A percentile compares a stretch with the other conserved stretches of the same genome.
phyloP scores from a whole-genome alignment of 1,140 invertebrate genomes.

The Scaptomyza pallida region DNA sequence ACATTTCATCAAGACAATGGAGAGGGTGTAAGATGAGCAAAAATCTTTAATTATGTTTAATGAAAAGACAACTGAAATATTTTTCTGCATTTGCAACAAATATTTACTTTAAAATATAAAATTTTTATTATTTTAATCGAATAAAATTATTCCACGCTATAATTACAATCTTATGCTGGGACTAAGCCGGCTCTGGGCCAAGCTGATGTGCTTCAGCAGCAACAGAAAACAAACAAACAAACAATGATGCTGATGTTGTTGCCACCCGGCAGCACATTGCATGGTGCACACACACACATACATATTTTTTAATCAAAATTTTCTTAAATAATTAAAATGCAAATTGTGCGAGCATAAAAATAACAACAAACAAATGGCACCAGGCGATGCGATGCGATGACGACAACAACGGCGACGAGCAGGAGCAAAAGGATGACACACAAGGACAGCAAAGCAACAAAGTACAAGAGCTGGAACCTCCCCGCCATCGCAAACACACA shows the following conservation, averaged over 20 bases:
- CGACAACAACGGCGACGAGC: slow-evolving; percentile 24
- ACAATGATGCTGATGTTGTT: slow-evolving; percentile 22
- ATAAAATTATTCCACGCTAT: neutral
- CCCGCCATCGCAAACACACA: slow-evolving; percentile 14
- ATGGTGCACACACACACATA: slow-evolving; percentile 17
- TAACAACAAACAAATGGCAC: slow-evolving; percentile 64
- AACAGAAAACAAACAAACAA: slow-evolving; percentile 11
- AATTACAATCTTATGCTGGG: neutral
- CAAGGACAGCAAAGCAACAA: slow-evolving; percentile 40
- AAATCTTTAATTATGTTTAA: too few species aligned
- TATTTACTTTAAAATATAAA: neutral
- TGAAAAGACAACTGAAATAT: too few species aligned
- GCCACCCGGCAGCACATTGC: slow-evolving; percentile 1
- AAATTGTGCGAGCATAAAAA: slow-evolving; percentile 81
- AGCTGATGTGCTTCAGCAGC: slow-evolving; percentile 8
- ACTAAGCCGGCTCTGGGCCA: neutral
- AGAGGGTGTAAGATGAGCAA: neutral
- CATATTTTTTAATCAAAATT: slow-evolving; percentile 83
- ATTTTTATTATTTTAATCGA: neutral
- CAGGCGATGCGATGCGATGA: slow-evolving; percentile 26
- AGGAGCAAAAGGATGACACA: slow-evolving; percentile 47
- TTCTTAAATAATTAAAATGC: slow-evolving; percentile 83
- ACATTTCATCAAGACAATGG: neutral
- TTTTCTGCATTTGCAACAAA: too few species aligned
- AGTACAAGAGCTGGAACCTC: too few species aligned